Conservation (phyloP, 2,888 invertebrate species). For the Arge pagana region DNA sequence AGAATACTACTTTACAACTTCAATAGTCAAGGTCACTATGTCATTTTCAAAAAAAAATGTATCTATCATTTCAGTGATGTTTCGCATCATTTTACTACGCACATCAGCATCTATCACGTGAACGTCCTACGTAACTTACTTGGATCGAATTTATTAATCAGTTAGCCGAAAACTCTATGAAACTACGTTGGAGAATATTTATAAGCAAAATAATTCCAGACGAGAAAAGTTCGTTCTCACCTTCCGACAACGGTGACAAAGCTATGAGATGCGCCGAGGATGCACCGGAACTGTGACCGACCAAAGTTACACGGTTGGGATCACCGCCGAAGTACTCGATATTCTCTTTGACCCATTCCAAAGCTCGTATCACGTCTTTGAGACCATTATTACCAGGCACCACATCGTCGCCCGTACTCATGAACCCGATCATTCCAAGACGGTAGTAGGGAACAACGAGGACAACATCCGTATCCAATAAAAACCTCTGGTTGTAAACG, state of each 20-base stretch:
- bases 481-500: not conserved
- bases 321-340: not conserved
- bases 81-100: no score
- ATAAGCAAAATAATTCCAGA: no score
- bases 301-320: not conserved
- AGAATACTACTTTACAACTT: no score
- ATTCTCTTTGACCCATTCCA: constrained; percentile 6
- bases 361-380: constrained; percentile 1
- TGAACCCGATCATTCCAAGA: constrained; percentile 2
- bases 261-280: not conserved
- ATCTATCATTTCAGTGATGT: no score
- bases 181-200: no score
- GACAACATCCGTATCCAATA: constrained; percentile 6
- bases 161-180: no score
- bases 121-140: no score
- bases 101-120: no score
- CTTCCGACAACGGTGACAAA: not conserved
- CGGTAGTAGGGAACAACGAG: constrained; percentile 2
- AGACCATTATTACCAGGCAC: constrained; percentile 9
- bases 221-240: not conserved
- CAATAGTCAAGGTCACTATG: no score
- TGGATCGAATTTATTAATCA: no score
- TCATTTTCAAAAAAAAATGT: no score
- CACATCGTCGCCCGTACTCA: constrained; percentile 8
- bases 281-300: constrained; percentile 1